phyloP scores from a whole-genome alignment of 2,113 vertebrate genomes.

The Spilogale gracilis region DNA sequence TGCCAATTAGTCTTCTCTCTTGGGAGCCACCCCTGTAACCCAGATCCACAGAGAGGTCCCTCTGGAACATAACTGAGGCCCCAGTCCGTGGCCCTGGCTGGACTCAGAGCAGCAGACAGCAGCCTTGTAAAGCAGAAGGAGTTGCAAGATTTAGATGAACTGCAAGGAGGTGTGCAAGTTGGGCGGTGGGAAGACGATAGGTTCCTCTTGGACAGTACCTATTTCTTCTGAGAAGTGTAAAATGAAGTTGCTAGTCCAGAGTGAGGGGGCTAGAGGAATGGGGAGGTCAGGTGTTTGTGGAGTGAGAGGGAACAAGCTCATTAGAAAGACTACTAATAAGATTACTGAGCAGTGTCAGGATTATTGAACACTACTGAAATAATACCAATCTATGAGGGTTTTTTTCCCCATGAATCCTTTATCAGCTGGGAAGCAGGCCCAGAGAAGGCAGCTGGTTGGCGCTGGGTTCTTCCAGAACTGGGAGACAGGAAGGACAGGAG shows the following conservation, averaged over 20 bases:
- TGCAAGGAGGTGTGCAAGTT: not conserved
- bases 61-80: not conserved
- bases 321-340: not conserved
- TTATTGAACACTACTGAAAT: slow-evolving; percentile 30
- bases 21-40: not conserved
- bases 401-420: not conserved
- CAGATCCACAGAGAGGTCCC: not conserved
- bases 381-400: not conserved
- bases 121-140: not conserved
- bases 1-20: not conserved
- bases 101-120: not conserved
- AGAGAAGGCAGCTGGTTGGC: not conserved
- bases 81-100: not conserved
- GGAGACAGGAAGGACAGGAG: too few species aligned
- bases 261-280: not conserved
- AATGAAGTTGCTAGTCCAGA: not conserved
- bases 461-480: not conserved
- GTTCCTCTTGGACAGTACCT: not conserved
- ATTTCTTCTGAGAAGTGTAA: not conserved
- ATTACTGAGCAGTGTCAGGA: not conserved
- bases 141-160: not conserved
- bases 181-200: not conserved
- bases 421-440: not conserved
- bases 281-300: not conserved
- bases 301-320: not conserved